Conservation (phyloP, 1,140 invertebrate species). For the Trichonephila inaurata region DNA sequence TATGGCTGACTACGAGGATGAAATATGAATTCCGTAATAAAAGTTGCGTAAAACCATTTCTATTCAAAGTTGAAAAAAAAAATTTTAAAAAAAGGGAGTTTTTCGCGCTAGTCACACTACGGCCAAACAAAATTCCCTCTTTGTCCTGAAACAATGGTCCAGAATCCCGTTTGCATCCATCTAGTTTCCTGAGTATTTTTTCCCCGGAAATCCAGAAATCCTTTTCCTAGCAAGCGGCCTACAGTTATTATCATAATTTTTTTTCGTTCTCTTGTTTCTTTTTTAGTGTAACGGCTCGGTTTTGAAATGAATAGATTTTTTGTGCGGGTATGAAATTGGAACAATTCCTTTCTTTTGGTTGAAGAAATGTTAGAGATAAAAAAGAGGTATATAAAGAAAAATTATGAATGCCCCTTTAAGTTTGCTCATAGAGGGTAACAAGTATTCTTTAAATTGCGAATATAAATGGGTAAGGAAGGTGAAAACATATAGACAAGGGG, state of each 20-base stretch:
- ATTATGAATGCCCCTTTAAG: too few species aligned
- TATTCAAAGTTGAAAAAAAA: conserved; percentile 7
- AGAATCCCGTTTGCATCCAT: conserved; percentile 7
- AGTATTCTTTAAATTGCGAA: too few species aligned
- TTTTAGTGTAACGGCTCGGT: background rate
- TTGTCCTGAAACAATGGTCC: conserved; percentile 46
- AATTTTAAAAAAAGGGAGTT: background rate
- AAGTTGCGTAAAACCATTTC: conserved; percentile 32
- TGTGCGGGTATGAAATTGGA: too few species aligned
- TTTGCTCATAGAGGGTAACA: too few species aligned
- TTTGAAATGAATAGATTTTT: conserved; percentile 33
- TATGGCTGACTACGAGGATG: background rate
- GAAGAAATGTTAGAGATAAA: too few species aligned
- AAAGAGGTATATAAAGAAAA: too few species aligned
- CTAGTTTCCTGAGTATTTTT: conserved; percentile 47
- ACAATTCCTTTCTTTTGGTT: too few species aligned
- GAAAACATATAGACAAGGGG: too few species aligned
- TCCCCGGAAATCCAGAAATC: conserved; percentile 43
- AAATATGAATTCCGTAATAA: conserved; percentile 40
- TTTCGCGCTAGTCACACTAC: background rate
- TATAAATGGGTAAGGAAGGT: too few species aligned
- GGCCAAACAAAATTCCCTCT: conserved; percentile 27
- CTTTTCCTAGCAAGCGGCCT: background rate
- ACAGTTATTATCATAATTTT: background rate
- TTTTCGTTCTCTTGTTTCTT: background rate